These are phyloP conservation scores for Lophius piscatorius DNA, from an alignment of 2,113 vertebrate species.

Conservation along the genomic window DNA sequence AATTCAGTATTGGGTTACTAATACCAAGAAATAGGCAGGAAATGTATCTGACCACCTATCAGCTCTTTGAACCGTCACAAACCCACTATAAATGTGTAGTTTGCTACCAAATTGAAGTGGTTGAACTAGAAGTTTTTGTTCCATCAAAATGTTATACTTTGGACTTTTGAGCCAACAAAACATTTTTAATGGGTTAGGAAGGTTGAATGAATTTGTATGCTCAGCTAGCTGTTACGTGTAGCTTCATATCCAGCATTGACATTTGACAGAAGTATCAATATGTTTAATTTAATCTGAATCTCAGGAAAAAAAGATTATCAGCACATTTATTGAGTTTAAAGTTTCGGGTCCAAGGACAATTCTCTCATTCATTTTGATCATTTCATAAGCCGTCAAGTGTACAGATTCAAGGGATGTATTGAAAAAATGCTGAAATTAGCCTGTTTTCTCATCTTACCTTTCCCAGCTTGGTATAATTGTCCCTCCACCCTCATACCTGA, in stretches of 20 bases:
- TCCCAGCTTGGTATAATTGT: slow-evolving; percentile 59
- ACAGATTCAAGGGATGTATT: no score
- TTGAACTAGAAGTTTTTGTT: background rate
- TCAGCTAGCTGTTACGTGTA: background rate
- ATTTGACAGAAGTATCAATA: background rate
- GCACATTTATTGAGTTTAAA: no score
- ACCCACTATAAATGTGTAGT: no score
- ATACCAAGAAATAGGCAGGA: no score
- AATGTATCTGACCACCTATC: background rate
- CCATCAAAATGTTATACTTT: background rate
- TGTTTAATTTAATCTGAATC: no score
- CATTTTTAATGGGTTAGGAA: no score
- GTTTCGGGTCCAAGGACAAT: no score
- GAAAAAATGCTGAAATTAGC: slow-evolving; percentile 52
- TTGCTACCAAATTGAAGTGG: background rate
- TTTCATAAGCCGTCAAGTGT: background rate
- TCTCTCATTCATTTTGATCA: background rate
- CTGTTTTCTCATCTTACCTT: slow-evolving; percentile 40
- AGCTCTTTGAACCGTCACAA: background rate
- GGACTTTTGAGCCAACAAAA: background rate
- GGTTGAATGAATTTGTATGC: background rate
- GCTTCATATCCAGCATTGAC: background rate
- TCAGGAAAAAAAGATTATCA: no score
- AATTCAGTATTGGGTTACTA: background rate
- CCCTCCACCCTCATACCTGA: slow-evolving; percentile 60